Conservation (phyloP, 1,140 invertebrate species). For the Dendroctonus ponderosae region DNA sequence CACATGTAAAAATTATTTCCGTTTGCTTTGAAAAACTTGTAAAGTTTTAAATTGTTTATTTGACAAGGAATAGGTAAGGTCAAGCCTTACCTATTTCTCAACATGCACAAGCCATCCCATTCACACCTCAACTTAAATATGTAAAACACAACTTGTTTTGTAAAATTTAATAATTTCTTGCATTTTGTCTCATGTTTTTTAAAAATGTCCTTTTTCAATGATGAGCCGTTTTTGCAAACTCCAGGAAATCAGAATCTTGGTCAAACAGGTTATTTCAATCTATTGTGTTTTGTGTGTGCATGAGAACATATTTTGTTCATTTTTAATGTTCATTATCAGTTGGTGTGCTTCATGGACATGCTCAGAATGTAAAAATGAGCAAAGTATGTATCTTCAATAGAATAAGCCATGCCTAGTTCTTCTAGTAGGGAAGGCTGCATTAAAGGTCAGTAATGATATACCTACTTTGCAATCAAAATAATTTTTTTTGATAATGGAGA, state of each 20-base stretch:
- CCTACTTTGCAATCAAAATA: not conserved
- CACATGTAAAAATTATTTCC: too few relatives aligned
- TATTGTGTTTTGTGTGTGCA: constrained; percentile 39
- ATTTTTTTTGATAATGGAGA: not conserved
- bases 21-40: too few relatives aligned
- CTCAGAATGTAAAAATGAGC: constrained; percentile 13
- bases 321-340: not conserved
- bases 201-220: not conserved
- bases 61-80: too few relatives aligned
- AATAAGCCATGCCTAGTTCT: constrained; percentile 24
- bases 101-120: constrained; percentile 24
- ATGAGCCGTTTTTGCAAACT: constrained; percentile 44
- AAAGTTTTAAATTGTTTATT: too few relatives aligned
- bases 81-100: not conserved
- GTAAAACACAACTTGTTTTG: constrained; percentile 5
- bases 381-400: constrained; percentile 20
- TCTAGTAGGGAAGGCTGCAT: constrained; percentile 49
- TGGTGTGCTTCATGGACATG: constrained; percentile 1
- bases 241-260: constrained; percentile 33
- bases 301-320: constrained; percentile 31
- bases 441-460: constrained; percentile 44
- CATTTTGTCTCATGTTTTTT: not conserved
- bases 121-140: not conserved
- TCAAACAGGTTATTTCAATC: constrained; percentile 14
- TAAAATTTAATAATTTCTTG: not conserved